Conservation (phyloP, 2,797 vertebrate species). For the Geotria australis region DNA sequence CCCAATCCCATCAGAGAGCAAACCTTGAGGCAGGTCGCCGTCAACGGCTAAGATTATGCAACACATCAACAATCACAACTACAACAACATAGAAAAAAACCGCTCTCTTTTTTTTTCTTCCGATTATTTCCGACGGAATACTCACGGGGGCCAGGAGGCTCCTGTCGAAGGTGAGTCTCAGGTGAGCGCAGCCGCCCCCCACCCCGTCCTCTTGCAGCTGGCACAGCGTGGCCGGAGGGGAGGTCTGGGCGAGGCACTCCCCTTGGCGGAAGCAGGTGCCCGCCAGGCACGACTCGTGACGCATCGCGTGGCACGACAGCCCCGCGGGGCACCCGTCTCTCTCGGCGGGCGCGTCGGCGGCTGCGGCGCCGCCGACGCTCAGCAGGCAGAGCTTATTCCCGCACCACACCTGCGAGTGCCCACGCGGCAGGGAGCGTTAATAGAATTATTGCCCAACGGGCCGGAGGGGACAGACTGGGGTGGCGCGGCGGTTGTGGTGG, state of each 20-base stretch:
- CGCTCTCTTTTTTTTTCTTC: too few relatives aligned
- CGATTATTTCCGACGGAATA: too few relatives aligned
- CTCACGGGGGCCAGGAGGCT: too few relatives aligned
- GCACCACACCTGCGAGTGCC: slow-evolving; percentile 43
- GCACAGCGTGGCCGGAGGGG: slow-evolving; percentile 39
- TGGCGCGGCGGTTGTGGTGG: too few relatives aligned
- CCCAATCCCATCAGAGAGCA: too few relatives aligned
- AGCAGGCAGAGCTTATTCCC: slow-evolving; percentile 40
- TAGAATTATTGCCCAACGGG: too few relatives aligned
- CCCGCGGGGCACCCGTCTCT: slow-evolving; percentile 22
- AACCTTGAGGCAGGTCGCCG: too few relatives aligned
- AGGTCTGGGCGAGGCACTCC: slow-evolving; percentile 46
- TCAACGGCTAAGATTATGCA: too few relatives aligned
- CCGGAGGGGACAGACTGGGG: too few relatives aligned
- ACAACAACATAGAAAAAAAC: too few relatives aligned
- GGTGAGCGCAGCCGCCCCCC: slow-evolving; percentile 62
- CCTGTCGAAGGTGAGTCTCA: slow-evolving; percentile 49
- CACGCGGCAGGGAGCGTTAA: neutral
- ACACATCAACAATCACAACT: too few relatives aligned
- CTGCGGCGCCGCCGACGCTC: slow-evolving; percentile 20
- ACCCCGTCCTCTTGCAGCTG: slow-evolving; percentile 43
- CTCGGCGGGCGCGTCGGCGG: too few relatives aligned
- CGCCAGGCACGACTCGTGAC: slow-evolving; percentile 54
- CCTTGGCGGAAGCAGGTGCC: slow-evolving; percentile 37
- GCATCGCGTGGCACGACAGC: slow-evolving; percentile 39